These are phyloP conservation scores for Caenorhabditis doughertyi DNA, from an alignment of 2,888 invertebrate species.

Conservation along the genomic window DNA sequence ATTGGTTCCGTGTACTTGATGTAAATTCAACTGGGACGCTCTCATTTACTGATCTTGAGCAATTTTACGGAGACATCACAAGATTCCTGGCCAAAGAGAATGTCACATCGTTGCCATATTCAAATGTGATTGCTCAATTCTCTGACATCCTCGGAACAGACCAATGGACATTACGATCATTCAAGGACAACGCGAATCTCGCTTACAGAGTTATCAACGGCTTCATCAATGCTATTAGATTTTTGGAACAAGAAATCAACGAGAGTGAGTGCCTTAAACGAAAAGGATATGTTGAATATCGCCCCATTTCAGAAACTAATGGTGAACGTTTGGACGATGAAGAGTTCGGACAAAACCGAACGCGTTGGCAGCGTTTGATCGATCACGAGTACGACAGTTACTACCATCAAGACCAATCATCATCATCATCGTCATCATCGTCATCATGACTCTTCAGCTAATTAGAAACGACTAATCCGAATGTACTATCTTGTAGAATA, in stretches of 20 bases:
- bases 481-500: conserved; percentile 40
- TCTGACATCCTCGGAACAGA: conserved; percentile 43
- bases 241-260: conserved; percentile 43
- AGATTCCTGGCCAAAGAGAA: conserved; percentile 5
- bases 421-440: conserved; percentile 1
- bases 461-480: conserved; percentile 1
- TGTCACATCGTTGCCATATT: conserved; percentile 34
- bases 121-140: conserved; percentile 40
- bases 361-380: conserved; percentile 45
- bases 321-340: conserved; percentile 46
- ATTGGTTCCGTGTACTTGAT: conserved; percentile 54
- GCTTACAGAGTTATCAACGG: conserved; percentile 45
- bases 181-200: conserved; percentile 9
- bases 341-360: conserved; percentile 36
- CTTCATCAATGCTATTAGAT: conserved; percentile 38
- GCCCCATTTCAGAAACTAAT: conserved; percentile 36
- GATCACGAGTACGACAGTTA: conserved; percentile 37
- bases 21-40: conserved; percentile 30
- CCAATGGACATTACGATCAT: conserved; percentile 34
- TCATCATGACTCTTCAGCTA: neutral
- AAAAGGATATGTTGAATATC: neutral
- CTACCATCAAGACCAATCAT: conserved; percentile 7
- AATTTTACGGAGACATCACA: conserved; percentile 33
- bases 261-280: conserved; percentile 29
- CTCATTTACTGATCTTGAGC: neutral